phyloP scores from a whole-genome alignment of 2,888 invertebrate species.

The Myathropa florea region DNA sequence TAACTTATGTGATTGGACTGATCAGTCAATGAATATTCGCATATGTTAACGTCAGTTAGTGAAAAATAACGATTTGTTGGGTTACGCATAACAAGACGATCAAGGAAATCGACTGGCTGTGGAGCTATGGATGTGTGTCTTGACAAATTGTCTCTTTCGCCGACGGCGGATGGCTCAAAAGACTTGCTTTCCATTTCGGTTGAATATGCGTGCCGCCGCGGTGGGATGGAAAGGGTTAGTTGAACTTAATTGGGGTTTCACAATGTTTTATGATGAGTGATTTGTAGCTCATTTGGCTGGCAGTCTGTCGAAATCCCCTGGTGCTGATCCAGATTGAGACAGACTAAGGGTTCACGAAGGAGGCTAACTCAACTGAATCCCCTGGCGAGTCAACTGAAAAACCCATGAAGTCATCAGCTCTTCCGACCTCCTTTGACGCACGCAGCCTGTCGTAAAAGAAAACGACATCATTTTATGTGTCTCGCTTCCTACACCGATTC shows the following conservation, averaged over 20 bases:
- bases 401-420: neutral
- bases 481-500: neutral
- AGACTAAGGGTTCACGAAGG: neutral
- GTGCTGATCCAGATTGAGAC: too few relatives aligned
- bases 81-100: neutral
- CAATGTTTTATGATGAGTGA: neutral
- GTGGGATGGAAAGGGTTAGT: neutral
- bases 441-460: neutral
- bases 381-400: neutral
- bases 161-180: neutral
- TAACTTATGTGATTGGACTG: conserved; percentile 36
- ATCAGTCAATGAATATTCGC: conserved; percentile 36
- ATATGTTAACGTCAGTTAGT: conserved; percentile 3
- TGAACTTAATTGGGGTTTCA: neutral
- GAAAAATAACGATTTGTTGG: neutral
- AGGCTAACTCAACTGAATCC: neutral
- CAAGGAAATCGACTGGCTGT: conserved; percentile 14
- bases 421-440: neutral
- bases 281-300: too few relatives aligned
- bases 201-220: neutral
- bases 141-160: neutral
- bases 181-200: neutral
- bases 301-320: too few relatives aligned
- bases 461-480: neutral
- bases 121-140: neutral